These are phyloP conservation scores for Antigone vipio DNA, from an alignment of 2,113 vertebrate genomes.

Conservation along the genomic window DNA sequence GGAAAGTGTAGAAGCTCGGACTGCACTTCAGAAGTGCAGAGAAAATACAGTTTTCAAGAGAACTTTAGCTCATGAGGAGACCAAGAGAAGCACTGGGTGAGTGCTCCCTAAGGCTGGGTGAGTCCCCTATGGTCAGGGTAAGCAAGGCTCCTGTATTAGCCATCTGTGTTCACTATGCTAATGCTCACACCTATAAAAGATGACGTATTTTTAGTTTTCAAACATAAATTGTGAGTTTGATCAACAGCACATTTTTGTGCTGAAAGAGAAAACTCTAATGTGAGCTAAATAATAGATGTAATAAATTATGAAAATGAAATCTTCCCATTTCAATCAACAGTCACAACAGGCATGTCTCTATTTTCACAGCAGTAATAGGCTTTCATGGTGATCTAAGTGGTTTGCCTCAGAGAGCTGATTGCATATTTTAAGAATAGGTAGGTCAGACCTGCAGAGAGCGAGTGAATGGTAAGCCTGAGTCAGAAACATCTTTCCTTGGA, in stretches of 20 bases:
- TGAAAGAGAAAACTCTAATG: not conserved
- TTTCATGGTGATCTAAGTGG: conserved; percentile 6
- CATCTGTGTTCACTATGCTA: not conserved
- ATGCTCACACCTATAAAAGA: not conserved
- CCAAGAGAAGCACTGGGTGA: not conserved
- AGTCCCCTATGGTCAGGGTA: accelerated
- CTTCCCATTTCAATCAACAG: not conserved
- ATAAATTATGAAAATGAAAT: not conserved
- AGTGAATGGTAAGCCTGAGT: not conserved
- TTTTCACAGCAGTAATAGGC: not conserved
- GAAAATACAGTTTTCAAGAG: not conserved
- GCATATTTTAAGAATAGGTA: not conserved
- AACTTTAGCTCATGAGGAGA: not conserved
- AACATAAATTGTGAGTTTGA: not conserved
- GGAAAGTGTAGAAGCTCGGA: not conserved
- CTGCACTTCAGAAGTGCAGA: not conserved
- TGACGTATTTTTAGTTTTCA: accelerated
- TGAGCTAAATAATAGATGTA: not conserved
- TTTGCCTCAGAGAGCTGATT: not conserved
- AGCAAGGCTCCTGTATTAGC: not conserved
- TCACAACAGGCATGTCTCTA: conserved; percentile 8
- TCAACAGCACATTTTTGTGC: not conserved
- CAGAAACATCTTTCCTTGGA: not conserved
- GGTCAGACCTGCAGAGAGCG: not conserved
- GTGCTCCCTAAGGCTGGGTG: not conserved